A percentile compares a stretch with the other conserved stretches of the same genome.
phyloP scores from a whole-genome alignment of 2,113 vertebrate species.

The Leptosomus discolor region DNA sequence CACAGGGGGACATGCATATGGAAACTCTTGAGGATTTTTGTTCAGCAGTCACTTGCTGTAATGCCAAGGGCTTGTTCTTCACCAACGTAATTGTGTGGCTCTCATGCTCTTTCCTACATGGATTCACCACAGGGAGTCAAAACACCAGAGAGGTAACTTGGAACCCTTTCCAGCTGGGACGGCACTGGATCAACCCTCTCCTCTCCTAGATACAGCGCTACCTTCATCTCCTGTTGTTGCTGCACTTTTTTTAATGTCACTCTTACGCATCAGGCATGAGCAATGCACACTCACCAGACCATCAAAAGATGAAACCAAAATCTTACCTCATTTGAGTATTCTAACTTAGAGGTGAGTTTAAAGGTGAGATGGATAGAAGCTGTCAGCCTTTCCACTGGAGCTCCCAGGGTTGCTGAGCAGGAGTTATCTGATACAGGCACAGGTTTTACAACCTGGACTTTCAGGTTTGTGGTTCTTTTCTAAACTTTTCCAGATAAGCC shows the following conservation, averaged over 20 bases:
- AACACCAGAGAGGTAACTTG: neutral
- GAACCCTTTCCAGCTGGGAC: neutral
- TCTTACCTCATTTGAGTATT: neutral
- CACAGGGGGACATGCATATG: neutral
- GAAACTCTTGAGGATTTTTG: accelerated
- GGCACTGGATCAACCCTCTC: neutral
- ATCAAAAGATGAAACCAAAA: neutral
- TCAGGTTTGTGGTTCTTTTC: neutral
- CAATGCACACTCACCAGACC: neutral
- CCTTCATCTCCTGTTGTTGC: neutral
- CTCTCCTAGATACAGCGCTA: neutral
- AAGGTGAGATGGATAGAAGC: neutral
- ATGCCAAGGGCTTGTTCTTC: neutral
- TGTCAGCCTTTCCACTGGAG: neutral
- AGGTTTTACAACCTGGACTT: neutral
- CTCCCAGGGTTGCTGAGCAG: neutral
- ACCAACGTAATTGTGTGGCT: neutral
- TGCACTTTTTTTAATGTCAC: neutral
- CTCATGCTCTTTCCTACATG: neutral
- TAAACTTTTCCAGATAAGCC: neutral
- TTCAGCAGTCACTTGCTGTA: neutral
- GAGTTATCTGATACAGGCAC: neutral
- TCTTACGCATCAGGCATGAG: neutral
- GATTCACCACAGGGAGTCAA: neutral
- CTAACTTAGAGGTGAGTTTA: neutral